These are phyloP conservation scores for Antidorcas marsupialis DNA, from an alignment of 2,113 vertebrate genomes.

Conservation along the genomic window DNA sequence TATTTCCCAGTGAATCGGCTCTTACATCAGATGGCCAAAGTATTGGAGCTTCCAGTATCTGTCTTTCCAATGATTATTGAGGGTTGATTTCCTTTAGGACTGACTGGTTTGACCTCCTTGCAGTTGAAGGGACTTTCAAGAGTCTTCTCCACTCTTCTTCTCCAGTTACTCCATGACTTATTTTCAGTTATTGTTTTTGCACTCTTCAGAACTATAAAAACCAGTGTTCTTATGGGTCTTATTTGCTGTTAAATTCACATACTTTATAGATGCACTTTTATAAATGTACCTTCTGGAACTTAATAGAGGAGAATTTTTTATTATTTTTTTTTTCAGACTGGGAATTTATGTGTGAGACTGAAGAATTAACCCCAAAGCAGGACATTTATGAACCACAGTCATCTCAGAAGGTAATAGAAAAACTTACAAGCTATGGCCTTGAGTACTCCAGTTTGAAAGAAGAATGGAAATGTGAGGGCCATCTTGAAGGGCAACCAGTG, in stretches of 20 bases:
- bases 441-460: constrained; percentile 18
- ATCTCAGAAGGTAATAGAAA: constrained; percentile 32
- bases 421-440: constrained; percentile 22
- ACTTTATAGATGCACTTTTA: neutral
- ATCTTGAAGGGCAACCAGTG: constrained; percentile 5
- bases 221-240: neutral
- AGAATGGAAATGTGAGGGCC: constrained; percentile 31
- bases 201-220: neutral
- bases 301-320: constrained; percentile 36
- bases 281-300: neutral
- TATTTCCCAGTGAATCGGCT: neutral
- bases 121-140: neutral
- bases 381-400: constrained; percentile 37
- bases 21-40: neutral
- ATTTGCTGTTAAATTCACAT: constrained; percentile 2
- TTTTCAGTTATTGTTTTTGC: neutral
- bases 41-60: neutral
- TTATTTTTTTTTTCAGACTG: constrained; percentile 58
- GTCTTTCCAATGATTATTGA: neutral
- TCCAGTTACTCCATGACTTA: neutral
- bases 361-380: constrained; percentile 46
- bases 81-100: neutral
- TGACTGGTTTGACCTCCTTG: neutral
- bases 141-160: neutral
- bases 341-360: constrained; percentile 36